Conservation (phyloP, 2,113 vertebrate species). For the Sapajus apella region DNA sequence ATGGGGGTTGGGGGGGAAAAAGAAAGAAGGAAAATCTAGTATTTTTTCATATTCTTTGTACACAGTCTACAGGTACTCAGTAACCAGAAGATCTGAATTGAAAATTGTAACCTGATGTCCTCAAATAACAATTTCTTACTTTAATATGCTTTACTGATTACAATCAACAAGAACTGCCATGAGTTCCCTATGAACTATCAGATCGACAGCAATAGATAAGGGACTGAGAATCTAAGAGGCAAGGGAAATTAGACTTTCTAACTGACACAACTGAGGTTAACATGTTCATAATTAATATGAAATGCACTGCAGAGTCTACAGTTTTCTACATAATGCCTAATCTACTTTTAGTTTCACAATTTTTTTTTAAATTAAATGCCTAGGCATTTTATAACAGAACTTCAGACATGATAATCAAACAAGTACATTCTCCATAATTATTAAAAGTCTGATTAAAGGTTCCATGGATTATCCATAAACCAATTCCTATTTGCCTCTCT, state of each 20-base stretch:
- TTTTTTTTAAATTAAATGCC: constrained; percentile 13
- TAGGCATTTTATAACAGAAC: not conserved
- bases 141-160: constrained; percentile 65
- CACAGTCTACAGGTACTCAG: not conserved
- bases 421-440: not conserved
- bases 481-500: not conserved
- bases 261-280: constrained; percentile 4
- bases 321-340: not conserved
- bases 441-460: not conserved
- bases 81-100: constrained; percentile 38
- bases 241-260: constrained; percentile 61
- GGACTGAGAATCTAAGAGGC: constrained; percentile 34
- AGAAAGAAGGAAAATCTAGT: not conserved
- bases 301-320: not conserved
- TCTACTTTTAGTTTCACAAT: constrained; percentile 16
- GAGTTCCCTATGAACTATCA: not conserved
- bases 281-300: constrained; percentile 17
- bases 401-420: not conserved
- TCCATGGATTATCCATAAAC: not conserved
- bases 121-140: constrained; percentile 56
- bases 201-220: constrained; percentile 69
- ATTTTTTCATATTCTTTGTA: constrained; percentile 9
- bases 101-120: constrained; percentile 47
- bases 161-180: constrained; percentile 23
- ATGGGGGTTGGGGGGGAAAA: not conserved